These are phyloP conservation scores for Daboia siamensis DNA, from an alignment of 2,113 vertebrate genomes.

Conservation along the genomic window DNA sequence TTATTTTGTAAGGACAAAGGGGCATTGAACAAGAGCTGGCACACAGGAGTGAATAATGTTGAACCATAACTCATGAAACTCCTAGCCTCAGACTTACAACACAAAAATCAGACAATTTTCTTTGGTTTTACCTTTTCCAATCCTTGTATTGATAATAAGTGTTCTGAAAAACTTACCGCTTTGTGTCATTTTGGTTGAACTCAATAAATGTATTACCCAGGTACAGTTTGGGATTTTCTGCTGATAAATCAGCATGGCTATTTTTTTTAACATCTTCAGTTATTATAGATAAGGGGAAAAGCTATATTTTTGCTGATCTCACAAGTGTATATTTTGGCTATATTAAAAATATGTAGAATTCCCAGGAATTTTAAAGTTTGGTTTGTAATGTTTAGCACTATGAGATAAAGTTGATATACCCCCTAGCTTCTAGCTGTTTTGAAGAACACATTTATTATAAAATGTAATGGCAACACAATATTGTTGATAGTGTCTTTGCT, in stretches of 20 bases:
- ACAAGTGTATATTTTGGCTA: neutral
- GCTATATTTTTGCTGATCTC: neutral
- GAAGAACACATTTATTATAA: neutral
- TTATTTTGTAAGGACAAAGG: slow-evolving; percentile 10
- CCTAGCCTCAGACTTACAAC: neutral
- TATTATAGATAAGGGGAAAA: neutral
- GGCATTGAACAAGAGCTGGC: neutral
- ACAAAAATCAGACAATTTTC: neutral
- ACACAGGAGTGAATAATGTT: neutral
- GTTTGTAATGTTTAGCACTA: neutral
- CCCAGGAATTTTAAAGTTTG: neutral
- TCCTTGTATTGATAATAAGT: neutral
- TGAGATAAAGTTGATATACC: neutral
- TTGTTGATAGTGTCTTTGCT: neutral
- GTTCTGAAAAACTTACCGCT: neutral
- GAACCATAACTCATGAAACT: neutral
- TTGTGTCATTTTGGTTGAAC: neutral
- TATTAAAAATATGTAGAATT: neutral
- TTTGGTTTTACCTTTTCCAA: neutral
- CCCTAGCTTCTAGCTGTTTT: neutral
- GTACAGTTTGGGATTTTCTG: neutral
- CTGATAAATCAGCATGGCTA: neutral
- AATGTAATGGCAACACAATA: neutral
- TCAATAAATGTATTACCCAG: neutral
- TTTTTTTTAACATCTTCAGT: neutral